phyloP scores from a whole-genome alignment of 2,797 vertebrate species.

The Arnoldichthys spilopterus region DNA sequence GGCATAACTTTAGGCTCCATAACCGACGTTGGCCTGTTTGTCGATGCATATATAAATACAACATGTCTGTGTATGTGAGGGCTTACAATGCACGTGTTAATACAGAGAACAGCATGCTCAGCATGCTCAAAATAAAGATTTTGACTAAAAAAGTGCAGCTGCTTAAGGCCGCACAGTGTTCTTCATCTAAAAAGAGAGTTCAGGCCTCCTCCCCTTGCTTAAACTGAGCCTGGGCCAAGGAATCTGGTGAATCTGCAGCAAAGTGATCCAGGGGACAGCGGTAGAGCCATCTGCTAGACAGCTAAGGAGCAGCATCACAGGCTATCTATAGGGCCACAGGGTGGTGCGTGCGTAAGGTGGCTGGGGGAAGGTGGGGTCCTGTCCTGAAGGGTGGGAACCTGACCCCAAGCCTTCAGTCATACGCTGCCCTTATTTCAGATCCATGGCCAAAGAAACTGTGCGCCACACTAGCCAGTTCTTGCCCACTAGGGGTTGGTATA shows the following conservation, averaged over 20 bases:
- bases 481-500: neutral
- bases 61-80: neutral
- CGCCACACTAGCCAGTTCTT: conserved; percentile 18
- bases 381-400: conserved; percentile 69
- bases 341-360: conserved; percentile 59
- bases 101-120: conserved; percentile 6
- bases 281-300: conserved; percentile 81
- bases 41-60: neutral
- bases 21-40: neutral
- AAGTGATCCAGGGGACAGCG: conserved; percentile 79
- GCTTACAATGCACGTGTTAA: neutral
- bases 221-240: conserved; percentile 66
- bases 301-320: conserved; percentile 77
- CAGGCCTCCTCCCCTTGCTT: conserved; percentile 43
- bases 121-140: neutral
- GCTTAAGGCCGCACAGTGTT: conserved; percentile 8
- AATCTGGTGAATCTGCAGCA: conserved; percentile 74
- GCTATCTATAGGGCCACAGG: conserved; percentile 83
- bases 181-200: conserved; percentile 24
- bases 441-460: conserved; percentile 14
- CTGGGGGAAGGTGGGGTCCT: conserved; percentile 54
- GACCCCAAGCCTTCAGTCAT: conserved; percentile 61
- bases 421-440: conserved; percentile 35
- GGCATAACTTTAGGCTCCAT: neutral
- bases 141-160: conserved; percentile 1